These are phyloP conservation scores for Montipora capricornis DNA, from an alignment of 64 coral and sea anemone species.

Conservation along the genomic window DNA sequence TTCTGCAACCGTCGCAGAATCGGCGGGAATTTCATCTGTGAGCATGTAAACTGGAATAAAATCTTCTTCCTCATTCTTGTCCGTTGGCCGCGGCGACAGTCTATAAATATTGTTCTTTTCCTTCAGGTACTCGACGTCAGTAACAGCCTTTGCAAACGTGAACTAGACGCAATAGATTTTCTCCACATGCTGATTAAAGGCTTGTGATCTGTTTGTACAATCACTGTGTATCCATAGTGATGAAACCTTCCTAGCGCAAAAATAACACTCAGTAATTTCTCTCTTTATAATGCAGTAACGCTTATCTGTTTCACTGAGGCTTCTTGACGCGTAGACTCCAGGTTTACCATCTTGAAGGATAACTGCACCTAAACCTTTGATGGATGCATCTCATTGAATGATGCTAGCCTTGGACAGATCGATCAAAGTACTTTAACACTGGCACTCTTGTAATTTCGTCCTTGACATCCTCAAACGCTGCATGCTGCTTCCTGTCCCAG, in stretches of 20 bases:
- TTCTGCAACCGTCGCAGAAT: neutral
- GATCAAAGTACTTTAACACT: constrained; percentile 9
- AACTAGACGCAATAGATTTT: no score
- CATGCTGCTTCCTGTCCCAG: neutral
- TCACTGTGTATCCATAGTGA: neutral
- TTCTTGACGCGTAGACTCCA: neutral
- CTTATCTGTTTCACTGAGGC: neutral
- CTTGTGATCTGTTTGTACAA: no score
- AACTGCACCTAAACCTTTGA: neutral
- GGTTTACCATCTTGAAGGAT: neutral
- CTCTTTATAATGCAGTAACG: neutral
- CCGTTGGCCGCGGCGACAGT: neutral
- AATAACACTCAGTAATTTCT: neutral
- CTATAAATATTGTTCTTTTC: constrained; percentile 7
- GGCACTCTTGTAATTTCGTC: neutral
- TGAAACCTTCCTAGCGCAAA: neutral
- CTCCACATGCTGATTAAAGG: no score
- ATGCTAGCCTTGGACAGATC: neutral
- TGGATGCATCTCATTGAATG: neutral
- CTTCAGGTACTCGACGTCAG: constrained; percentile 20
- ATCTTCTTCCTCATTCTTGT: neutral
- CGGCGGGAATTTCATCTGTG: constrained; percentile 10
- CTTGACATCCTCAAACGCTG: neutral
- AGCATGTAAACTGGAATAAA: neutral
- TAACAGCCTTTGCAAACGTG: no score